These are phyloP conservation scores for Phanerotoma sp. DNA, from an alignment of 2,888 invertebrate genomes.

Conservation along the genomic window DNA sequence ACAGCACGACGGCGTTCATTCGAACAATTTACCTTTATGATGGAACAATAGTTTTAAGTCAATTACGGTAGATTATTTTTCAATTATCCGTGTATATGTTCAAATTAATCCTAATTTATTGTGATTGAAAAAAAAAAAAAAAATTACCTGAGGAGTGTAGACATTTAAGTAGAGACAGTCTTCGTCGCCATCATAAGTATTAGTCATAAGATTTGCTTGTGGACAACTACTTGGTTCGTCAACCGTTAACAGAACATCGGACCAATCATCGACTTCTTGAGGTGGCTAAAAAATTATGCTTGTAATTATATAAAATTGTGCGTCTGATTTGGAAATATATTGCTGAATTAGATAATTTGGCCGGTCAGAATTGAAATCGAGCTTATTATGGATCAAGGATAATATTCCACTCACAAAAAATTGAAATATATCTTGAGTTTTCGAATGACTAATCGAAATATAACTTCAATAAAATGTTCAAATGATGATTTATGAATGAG, in stretches of 20 bases:
- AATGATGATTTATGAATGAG: too few species aligned
- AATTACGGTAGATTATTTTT: too few species aligned
- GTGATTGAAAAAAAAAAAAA: constrained; percentile 8
- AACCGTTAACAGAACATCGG: constrained; percentile 25
- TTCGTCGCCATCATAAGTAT: constrained; percentile 25
- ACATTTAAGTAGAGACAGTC: constrained; percentile 34
- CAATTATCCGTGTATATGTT: background rate
- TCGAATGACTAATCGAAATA: too few species aligned
- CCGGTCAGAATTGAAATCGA: too few species aligned
- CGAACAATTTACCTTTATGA: background rate
- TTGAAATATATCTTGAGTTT: too few species aligned
- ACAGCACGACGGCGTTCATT: constrained; percentile 25
- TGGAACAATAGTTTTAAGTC: background rate
- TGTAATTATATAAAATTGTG: background rate
- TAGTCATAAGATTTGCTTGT: constrained; percentile 24
- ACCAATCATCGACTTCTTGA: constrained; percentile 33
- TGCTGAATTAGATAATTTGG: too few species aligned
- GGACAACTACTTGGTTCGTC: constrained; percentile 29
- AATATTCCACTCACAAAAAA: too few species aligned
- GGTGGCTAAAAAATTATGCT: constrained; percentile 20
- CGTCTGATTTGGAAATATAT: too few species aligned
- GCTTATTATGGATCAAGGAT: too few species aligned
- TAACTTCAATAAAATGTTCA: too few species aligned
- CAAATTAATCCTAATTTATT: constrained; percentile 14
- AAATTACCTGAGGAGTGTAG: constrained; percentile 31